These are phyloP conservation scores for Dyspetes luteomarginatus DNA, from an alignment of 2,888 invertebrate genomes.

Conservation along the genomic window DNA sequence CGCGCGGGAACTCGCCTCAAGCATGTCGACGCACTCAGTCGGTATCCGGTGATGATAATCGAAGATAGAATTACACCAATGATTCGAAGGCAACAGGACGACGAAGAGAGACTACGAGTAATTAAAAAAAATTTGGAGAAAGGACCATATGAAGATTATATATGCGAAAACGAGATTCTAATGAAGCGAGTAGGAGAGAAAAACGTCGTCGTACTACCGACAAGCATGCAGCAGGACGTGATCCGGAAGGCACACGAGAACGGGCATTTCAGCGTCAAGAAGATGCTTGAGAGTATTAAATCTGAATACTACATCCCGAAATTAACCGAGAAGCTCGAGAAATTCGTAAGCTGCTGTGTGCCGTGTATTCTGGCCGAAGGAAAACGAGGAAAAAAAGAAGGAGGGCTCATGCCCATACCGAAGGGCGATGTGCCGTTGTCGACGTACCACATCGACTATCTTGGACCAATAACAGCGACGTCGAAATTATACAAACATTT, in stretches of 20 bases:
- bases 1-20: slow-evolving; percentile 66
- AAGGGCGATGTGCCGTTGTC: slow-evolving; percentile 74
- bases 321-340: slow-evolving; percentile 60
- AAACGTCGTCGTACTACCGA: slow-evolving; percentile 45
- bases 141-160: slow-evolving; percentile 29
- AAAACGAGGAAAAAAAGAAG: slow-evolving; percentile 74
- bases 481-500: slow-evolving; percentile 74
- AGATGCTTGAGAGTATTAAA: slow-evolving; percentile 51
- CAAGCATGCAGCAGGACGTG: slow-evolving; percentile 46
- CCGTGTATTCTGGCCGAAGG: slow-evolving; percentile 71
- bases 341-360: slow-evolving; percentile 66
- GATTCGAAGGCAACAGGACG: slow-evolving; percentile 34
- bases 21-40: slow-evolving; percentile 70
- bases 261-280: slow-evolving; percentile 59
- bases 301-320: slow-evolving; percentile 60
- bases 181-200: slow-evolving; percentile 52
- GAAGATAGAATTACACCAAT: slow-evolving; percentile 28
- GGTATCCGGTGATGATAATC: slow-evolving; percentile 61
- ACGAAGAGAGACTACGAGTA: slow-evolving; percentile 34
- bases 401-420: slow-evolving; percentile 70
- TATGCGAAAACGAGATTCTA: slow-evolving; percentile 47
- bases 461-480: slow-evolving; percentile 75
- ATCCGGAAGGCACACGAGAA: slow-evolving; percentile 58
- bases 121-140: slow-evolving; percentile 24
- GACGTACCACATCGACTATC: slow-evolving; percentile 76